Conservation (phyloP, 2,113 vertebrate species). For the Pelmatolapia mariae region DNA sequence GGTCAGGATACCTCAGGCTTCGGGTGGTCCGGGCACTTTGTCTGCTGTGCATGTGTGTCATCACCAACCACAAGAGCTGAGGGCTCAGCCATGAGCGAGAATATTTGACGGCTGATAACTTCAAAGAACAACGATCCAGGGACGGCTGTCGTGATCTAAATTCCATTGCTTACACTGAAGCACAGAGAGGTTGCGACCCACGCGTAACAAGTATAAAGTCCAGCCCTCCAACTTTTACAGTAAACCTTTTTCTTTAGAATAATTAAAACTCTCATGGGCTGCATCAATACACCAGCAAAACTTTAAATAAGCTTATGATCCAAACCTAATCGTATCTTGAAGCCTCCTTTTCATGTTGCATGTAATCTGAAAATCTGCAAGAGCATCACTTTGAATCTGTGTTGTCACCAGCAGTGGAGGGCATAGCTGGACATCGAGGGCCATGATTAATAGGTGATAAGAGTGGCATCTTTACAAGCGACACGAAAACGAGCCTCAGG, state of each 20-base stretch:
- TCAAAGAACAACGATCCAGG: constrained; percentile 63
- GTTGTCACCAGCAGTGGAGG: constrained; percentile 52
- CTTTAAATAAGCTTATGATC: not conserved
- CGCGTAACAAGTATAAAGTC: not conserved
- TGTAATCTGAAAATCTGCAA: constrained; percentile 57
- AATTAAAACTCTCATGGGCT: not conserved
- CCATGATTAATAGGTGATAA: constrained; percentile 43
- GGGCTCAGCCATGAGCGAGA: constrained; percentile 26
- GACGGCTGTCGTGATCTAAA: constrained; percentile 39
- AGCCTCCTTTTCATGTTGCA: not conserved
- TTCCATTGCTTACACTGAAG: constrained; percentile 25
- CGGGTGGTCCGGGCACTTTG: constrained; percentile 61
- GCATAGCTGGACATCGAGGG: constrained; percentile 32
- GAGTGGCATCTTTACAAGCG: constrained; percentile 41
- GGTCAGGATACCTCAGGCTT: constrained; percentile 66
- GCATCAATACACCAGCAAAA: not conserved
- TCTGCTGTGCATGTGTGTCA: constrained; percentile 70
- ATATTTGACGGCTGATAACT: constrained; percentile 61
- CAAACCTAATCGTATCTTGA: not conserved
- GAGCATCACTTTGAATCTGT: constrained; percentile 37
- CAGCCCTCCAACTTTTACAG: not conserved
- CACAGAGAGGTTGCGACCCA: constrained; percentile 25
- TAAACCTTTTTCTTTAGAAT: not conserved
- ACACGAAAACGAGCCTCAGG: constrained; percentile 30
- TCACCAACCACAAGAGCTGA: constrained; percentile 41